A percentile compares a stretch with the other conserved stretches of the same genome.
Evolutionary conservation across 2,113 vertebrate genomes (phyloP).

Genomic region (Xyrauchen texanus): DNA sequence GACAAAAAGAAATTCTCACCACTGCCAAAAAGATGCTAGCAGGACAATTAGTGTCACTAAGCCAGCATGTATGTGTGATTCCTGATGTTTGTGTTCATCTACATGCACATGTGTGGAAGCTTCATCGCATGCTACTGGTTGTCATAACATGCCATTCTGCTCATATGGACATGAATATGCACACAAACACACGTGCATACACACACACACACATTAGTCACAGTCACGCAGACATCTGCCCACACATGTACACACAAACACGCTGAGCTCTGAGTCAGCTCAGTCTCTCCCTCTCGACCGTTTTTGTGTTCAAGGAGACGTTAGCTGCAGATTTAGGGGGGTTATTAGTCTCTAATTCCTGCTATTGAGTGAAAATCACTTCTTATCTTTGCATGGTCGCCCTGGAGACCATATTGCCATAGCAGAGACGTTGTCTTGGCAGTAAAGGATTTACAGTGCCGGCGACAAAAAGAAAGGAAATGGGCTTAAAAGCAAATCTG

Average conservation of each 20-base stretch:
- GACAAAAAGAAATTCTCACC: too few species aligned
- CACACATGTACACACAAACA: not conserved
- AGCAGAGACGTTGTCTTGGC: constrained; percentile 43
- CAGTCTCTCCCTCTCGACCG: constrained; percentile 32
- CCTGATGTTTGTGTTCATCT: too few species aligned
- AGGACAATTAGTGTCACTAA: too few species aligned
- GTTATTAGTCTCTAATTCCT: constrained; percentile 71
- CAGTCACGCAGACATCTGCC: not conserved
- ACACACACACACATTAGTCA: too few species aligned
- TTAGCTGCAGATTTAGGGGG: constrained; percentile 57
- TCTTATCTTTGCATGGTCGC: constrained; percentile 58
- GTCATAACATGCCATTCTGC: too few species aligned
- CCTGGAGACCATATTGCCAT: constrained; percentile 49
- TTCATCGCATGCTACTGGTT: too few species aligned
- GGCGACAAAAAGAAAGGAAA: constrained; percentile 52
- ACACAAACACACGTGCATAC: not conserved
- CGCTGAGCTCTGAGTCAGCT: constrained; percentile 2
- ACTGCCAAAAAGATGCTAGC: too few species aligned
- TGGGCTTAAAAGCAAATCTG: constrained; percentile 31
- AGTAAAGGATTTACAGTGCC: constrained; percentile 47
- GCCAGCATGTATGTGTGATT: too few species aligned
- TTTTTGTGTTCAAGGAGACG: constrained; percentile 47
- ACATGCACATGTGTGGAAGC: too few species aligned
- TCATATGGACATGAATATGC: not conserved
- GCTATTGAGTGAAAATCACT: constrained; percentile 65